phyloP scores from a whole-genome alignment of 92 coral and sea anemone genomes.

The Parazoanthus swiftii region DNA sequence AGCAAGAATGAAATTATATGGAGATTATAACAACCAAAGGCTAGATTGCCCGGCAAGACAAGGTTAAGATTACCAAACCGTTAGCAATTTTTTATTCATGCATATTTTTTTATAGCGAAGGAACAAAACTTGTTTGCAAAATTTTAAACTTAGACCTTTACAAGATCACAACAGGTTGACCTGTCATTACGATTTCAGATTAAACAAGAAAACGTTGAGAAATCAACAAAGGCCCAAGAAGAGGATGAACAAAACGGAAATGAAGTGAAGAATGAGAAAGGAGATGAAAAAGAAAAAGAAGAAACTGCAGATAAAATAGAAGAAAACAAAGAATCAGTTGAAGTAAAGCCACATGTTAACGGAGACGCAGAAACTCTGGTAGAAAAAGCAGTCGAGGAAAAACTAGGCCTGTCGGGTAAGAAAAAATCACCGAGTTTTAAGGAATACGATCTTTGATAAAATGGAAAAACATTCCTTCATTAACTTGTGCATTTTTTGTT shows the following conservation, averaged over 20 bases:
- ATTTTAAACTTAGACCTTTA: neutral
- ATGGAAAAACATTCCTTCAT: neutral
- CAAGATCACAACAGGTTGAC: too few species aligned
- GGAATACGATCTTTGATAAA: too few species aligned
- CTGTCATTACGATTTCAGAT: constrained; percentile 1
- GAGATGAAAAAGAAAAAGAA: constrained; percentile 42
- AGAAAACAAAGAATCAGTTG: constrained; percentile 14
- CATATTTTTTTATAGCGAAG: too few species aligned
- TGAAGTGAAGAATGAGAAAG: constrained; percentile 40
- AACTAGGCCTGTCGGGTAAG: constrained; percentile 27
- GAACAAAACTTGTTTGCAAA: too few species aligned
- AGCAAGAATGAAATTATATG: too few species aligned
- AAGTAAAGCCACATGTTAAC: constrained; percentile 32
- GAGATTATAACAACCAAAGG: too few species aligned
- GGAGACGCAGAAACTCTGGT: constrained; percentile 49
- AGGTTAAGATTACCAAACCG: too few species aligned
- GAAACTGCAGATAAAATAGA: constrained; percentile 17
- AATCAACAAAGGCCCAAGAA: constrained; percentile 5
- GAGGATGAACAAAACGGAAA: constrained; percentile 35
- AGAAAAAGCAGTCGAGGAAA: constrained; percentile 33
- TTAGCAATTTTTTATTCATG: too few species aligned
- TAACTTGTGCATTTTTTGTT: neutral
- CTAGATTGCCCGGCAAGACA: too few species aligned
- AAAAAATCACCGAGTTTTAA: neutral
- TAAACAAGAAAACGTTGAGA: constrained; percentile 30